Conservation (phyloP, 2,888 invertebrate species). For the Scaptomyza caliginosa region DNA sequence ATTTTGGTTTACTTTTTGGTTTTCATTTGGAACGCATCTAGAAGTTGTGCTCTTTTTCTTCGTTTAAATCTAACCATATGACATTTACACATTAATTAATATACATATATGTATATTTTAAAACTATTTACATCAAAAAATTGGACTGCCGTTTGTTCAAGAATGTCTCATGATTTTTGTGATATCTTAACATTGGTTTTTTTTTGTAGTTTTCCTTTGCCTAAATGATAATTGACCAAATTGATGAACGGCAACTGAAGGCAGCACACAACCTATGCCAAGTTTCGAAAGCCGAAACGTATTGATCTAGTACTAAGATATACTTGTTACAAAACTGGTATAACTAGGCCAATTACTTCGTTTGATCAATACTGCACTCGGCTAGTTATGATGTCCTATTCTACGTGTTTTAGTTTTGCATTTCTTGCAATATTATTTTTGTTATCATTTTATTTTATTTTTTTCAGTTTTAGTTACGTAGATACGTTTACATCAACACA, state of each 20-base stretch:
- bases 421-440: background rate
- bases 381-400: conserved; percentile 19
- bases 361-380: conserved; percentile 8
- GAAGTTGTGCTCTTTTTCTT: conserved; percentile 64
- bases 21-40: conserved; percentile 68
- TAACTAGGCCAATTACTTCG: conserved; percentile 21
- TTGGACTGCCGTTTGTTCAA: conserved; percentile 57
- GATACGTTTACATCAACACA: conserved; percentile 52
- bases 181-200: conserved; percentile 9
- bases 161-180: background rate
- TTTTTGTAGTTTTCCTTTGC: conserved; percentile 7
- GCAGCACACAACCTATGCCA: conserved; percentile 73
- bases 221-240: conserved; percentile 76
- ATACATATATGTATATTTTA: conserved; percentile 17
- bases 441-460: background rate
- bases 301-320: conserved; percentile 33
- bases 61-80: conserved; percentile 45
- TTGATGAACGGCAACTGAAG: conserved; percentile 67
- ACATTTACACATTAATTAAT: conserved; percentile 54
- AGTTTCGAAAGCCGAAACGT: conserved; percentile 33
- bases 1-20: conserved; percentile 21
- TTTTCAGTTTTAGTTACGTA: conserved; percentile 18
- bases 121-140: conserved; percentile 69
- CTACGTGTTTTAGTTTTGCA: conserved; percentile 9
- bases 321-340: conserved; percentile 27